These are phyloP conservation scores for Ochropleura plecta DNA, from an alignment of 2,888 invertebrate genomes.

Conservation along the genomic window DNA sequence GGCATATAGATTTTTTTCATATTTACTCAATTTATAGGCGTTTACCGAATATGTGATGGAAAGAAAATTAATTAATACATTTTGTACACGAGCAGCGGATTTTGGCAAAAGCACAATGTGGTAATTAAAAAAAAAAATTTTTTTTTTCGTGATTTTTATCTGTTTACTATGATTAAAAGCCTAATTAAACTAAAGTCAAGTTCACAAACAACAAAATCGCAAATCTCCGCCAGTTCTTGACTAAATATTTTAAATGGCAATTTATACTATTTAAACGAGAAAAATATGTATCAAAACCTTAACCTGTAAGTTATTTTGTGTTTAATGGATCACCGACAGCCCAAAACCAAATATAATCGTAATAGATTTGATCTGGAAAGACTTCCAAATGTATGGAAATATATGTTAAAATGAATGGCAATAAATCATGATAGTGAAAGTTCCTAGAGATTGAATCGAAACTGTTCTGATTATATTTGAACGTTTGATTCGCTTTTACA, in stretches of 20 bases:
- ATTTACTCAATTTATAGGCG: constrained; percentile 66
- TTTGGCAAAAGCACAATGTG: background rate
- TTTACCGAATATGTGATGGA: constrained; percentile 22
- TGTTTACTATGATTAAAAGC: too few relatives aligned
- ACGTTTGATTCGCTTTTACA: background rate
- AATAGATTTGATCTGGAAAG: constrained; percentile 18
- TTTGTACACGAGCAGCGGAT: constrained; percentile 34
- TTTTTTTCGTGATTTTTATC: too few relatives aligned
- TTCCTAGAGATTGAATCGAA: constrained; percentile 35
- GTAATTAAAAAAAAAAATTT: background rate
- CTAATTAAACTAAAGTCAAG: background rate
- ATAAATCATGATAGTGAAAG: constrained; percentile 18
- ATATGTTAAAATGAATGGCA: constrained; percentile 9
- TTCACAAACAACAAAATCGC: background rate
- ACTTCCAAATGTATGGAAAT: constrained; percentile 1
- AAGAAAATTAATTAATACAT: background rate
- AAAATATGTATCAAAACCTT: constrained; percentile 34
- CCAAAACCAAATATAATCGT: constrained; percentile 8
- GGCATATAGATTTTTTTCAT: constrained; percentile 74
- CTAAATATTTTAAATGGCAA: constrained; percentile 29
- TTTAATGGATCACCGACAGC: constrained; percentile 24
- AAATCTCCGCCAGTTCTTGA: constrained; percentile 7
- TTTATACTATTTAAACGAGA: constrained; percentile 23
- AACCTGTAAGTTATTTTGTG: constrained; percentile 25
- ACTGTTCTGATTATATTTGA: constrained; percentile 26